Evolutionary conservation across 2,113 vertebrate genomes (phyloP), one percentile per base, ranked within the genome.

Genomic region (Nerophis ophidion): DNA sequence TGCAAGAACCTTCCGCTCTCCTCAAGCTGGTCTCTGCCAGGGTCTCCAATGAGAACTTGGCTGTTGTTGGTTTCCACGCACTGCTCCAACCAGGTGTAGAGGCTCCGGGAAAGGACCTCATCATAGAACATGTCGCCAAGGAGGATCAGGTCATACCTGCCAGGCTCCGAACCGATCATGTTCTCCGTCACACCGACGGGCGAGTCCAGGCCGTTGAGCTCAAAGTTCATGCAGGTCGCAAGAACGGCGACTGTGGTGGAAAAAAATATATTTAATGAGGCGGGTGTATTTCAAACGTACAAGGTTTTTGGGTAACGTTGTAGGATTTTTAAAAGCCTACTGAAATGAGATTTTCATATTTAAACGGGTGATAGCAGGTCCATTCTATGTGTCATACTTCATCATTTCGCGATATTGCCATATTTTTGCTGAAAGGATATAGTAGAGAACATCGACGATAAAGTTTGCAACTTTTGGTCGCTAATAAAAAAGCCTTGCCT

Each of bases 91-190:
- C 97, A 99, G 13, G n/a, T 69, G 61, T 93, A 92, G 61, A 99
- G 91, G 26, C 74, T 62, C n/a, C 92, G 79, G 40, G 92, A 88
- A 47, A 98, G 89, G 15, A 76, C 66, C 68, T 94, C 91, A 8
- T 94, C 93, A 6, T 98, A 99, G 85, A 98, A 97, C 95, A 98
- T 98, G 82, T 98, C 96, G 47, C 96, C 95, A 33, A 99, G 85
- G 59, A 96, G 88, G 77, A 99, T 91, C 58, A 99, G 77, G 79
- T 96, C 93, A 89, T 94, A 97, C 33, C 63, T 66, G 7, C 70
- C 76, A 0, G 80, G 74, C 3, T 91, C 77, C n/a, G 83, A 90
- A 59, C 88, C 91, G 60, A 97, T 92, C 45, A 98, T 72, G 64
- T 94, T 92, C 72, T 90, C 71, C 0, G 89, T 92, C 62, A 87